These are phyloP conservation scores for Phrynocephalus forsythii DNA, from an alignment of 2,797 vertebrate genomes.

Conservation along the genomic window DNA sequence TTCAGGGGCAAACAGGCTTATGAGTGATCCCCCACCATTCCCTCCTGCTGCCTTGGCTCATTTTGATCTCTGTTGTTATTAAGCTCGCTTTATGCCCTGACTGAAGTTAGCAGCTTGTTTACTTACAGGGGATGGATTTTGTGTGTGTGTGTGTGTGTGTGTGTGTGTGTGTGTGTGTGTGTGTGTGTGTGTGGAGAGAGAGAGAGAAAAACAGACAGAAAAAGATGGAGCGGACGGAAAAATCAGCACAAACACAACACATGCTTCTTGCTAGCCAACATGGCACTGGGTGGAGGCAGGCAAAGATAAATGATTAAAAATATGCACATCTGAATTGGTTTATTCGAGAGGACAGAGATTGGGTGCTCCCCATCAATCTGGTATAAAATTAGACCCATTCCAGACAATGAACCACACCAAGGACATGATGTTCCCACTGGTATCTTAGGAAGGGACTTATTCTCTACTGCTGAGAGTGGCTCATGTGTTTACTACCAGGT, in stretches of 20 bases:
- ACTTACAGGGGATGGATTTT: slow-evolving; percentile 51
- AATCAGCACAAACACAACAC: background rate
- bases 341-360: background rate
- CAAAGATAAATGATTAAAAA: background rate
- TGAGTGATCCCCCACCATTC: slow-evolving; percentile 59
- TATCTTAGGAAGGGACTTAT: background rate
- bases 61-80: slow-evolving; percentile 69
- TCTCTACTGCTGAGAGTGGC: too few relatives aligned
- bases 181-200: background rate
- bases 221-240: background rate
- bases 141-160: background rate
- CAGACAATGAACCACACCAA: background rate
- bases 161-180: background rate
- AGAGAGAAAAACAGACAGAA: background rate
- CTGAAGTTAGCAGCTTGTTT: slow-evolving; percentile 51
- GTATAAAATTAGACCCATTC: background rate
- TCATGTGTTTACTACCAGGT: background rate
- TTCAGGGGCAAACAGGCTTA: slow-evolving; percentile 68
- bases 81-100: slow-evolving; percentile 51
- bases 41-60: slow-evolving; percentile 59
- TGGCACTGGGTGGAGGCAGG: background rate
- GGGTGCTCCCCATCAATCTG: background rate
- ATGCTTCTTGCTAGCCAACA: background rate
- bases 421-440: background rate
- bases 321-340: background rate